Base-by-base conservation (phyloP, 2,888 invertebrate genomes). In the Nomada hirtipes region DNA sequence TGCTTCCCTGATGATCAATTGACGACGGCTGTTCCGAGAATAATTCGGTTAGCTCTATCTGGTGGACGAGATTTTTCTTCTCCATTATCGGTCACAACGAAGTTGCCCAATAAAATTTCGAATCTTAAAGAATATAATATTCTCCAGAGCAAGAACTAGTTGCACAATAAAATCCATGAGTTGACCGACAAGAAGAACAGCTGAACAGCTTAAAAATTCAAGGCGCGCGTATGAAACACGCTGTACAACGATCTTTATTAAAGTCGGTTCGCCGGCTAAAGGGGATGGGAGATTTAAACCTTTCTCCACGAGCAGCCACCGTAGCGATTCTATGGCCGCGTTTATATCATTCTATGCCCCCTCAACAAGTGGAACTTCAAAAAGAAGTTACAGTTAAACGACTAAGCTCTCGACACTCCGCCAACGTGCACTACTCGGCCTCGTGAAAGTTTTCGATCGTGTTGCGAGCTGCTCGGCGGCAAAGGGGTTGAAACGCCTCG, bases 321-420 rank as follows among this genome's bases (percentile, higher is more conserved):
- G 18, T 73, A 63, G 61, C 72, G 50, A 72, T 79, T 71, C 79
- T 65, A 79, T 42, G 80, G 59, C 61, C 77, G 68, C 68, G 79
- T 80, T 80, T 81, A 80, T 80, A 80, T 80, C 72, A 50, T 80
- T 80, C 44, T 42, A 20, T 67, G 60, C 65, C 15, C 82, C 67
- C 52, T 80, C 73, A 72, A 81, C 82, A 72, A 72, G 72, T 44
- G 67, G 82, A 80, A 80, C 82, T 80, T 52, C 61, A 26, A 20
- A 61, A 80, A 65, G 79, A 80, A 73, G 79, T 81, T 81, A 67
- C 63, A 13, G 76, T 76, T 52, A 77, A 81, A 67, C 81, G 72
- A 61, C 47, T 61, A 80, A 67, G 60, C 50, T 72, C 77, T 63
- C 63, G 64, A 53, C 65, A 47, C 23, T 55, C 29, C 9, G 23